phyloP scores from a whole-genome alignment of 2,113 vertebrate species.

The Notothenia coriiceps region DNA sequence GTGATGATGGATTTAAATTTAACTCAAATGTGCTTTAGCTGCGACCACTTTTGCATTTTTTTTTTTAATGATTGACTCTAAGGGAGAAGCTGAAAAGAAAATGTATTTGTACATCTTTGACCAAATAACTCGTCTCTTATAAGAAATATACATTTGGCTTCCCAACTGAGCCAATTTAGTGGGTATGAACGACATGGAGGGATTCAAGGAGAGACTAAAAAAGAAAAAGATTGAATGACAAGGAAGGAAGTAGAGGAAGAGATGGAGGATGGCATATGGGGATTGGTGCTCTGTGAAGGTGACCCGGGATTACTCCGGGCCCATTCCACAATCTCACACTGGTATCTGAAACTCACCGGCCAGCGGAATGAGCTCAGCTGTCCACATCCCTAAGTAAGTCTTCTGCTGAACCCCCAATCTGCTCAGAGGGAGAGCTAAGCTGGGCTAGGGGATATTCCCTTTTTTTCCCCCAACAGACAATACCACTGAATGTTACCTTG shows the following conservation, averaged over 20 bases:
- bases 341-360: constrained; percentile 69
- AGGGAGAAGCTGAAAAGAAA: neutral
- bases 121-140: neutral
- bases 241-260: constrained; percentile 15
- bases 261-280: constrained; percentile 12
- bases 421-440: constrained; percentile 47
- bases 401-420: constrained; percentile 51
- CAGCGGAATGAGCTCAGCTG: constrained; percentile 63
- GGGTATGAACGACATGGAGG: constrained; percentile 11
- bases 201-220: constrained; percentile 14
- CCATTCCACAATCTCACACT: constrained; percentile 69
- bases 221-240: constrained; percentile 29
- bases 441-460: constrained; percentile 30
- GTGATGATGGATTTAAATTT: too few species aligned
- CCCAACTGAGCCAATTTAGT: neutral
- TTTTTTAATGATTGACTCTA: too few species aligned
- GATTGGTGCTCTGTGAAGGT: constrained; percentile 70
- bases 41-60: too few species aligned
- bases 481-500: constrained; percentile 13
- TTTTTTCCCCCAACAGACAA: constrained; percentile 18
- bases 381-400: constrained; percentile 56
- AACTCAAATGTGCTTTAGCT: too few species aligned
- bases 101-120: constrained; percentile 14
- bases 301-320: constrained; percentile 74
- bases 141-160: neutral